phyloP scores from a whole-genome alignment of 2,113 vertebrate genomes.

The Alethe diademata region DNA sequence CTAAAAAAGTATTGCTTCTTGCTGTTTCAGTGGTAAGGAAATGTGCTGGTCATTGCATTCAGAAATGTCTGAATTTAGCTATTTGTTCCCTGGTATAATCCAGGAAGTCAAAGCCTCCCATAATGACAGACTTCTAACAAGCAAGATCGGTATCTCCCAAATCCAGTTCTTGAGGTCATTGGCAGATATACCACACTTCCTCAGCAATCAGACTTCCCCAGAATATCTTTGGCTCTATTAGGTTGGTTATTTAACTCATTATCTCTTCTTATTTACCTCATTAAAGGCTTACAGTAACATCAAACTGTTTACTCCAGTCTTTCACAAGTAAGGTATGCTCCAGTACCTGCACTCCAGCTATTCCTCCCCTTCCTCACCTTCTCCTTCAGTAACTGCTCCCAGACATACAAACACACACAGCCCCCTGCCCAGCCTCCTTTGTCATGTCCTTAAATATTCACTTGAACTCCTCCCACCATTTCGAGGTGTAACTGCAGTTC shows the following conservation, averaged over 20 bases:
- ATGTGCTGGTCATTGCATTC: not conserved
- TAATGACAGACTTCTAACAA: conserved; percentile 29
- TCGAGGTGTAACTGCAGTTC: not conserved
- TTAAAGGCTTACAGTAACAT: conserved; percentile 29
- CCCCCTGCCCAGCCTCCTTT: not conserved
- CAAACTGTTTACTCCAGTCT: not conserved
- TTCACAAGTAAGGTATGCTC: not conserved
- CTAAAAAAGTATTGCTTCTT: not conserved
- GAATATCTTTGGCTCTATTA: conserved; percentile 1
- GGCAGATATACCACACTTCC: not conserved
- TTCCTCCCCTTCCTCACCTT: not conserved
- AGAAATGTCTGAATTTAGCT: not conserved
- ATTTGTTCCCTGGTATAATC: not conserved
- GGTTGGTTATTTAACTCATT: conserved; percentile 16
- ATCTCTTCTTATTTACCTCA: conserved; percentile 19
- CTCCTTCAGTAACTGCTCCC: not conserved
- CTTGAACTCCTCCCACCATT: not conserved
- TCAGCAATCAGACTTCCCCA: not conserved
- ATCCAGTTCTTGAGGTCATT: conserved; percentile 22
- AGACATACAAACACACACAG: not conserved
- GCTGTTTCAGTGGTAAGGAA: not conserved
- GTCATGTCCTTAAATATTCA: not conserved
- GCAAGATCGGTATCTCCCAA: conserved; percentile 13
- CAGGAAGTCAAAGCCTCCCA: not conserved
- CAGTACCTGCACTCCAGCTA: not conserved